Evolutionary conservation across 2,888 invertebrate genomes (phyloP).

Genomic region (Sminthurides aquaticus): DNA sequence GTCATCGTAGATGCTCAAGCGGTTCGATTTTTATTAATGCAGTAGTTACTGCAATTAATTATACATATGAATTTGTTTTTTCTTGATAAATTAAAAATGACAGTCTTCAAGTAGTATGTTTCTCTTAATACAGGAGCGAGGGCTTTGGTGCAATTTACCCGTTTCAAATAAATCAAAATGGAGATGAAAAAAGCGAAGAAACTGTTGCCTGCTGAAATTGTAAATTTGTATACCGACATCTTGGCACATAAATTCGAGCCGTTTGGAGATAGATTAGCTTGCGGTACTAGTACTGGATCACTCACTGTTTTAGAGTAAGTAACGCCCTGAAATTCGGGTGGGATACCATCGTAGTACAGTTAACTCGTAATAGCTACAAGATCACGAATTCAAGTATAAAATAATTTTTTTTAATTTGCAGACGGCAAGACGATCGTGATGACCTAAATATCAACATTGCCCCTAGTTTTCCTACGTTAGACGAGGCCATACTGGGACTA

Average conservation of each 20-base stretch:
- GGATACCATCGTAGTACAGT: too few relatives aligned
- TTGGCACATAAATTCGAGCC: constrained; percentile 33
- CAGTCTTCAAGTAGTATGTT: too few relatives aligned
- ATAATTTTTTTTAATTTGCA: constrained; percentile 22
- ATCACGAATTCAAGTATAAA: too few relatives aligned
- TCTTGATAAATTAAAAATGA: too few relatives aligned
- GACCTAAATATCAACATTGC: constrained; percentile 23
- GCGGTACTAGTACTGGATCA: constrained; percentile 31
- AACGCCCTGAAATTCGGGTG: too few relatives aligned
- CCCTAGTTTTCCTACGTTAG: constrained; percentile 19
- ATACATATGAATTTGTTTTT: too few relatives aligned
- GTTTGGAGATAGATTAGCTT: constrained; percentile 26
- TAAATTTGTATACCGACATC: constrained; percentile 38
- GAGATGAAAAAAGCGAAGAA: constrained; percentile 15
- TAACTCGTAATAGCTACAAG: too few relatives aligned
- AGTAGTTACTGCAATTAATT: too few relatives aligned
- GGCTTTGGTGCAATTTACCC: too few relatives aligned
- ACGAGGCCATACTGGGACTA: constrained; percentile 29
- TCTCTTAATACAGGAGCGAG: too few relatives aligned
- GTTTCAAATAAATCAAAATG: not conserved
- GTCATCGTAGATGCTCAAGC: too few relatives aligned
- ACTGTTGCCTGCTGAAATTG: constrained; percentile 19
- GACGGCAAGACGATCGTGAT: constrained; percentile 22
- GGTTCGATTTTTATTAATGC: too few relatives aligned
- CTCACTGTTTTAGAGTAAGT: constrained; percentile 32